Percentiles rank a stretch among this genome's conserved stretches.
phyloP scores from a whole-genome alignment of 2,888 invertebrate species.

The Eudemis profundana region DNA sequence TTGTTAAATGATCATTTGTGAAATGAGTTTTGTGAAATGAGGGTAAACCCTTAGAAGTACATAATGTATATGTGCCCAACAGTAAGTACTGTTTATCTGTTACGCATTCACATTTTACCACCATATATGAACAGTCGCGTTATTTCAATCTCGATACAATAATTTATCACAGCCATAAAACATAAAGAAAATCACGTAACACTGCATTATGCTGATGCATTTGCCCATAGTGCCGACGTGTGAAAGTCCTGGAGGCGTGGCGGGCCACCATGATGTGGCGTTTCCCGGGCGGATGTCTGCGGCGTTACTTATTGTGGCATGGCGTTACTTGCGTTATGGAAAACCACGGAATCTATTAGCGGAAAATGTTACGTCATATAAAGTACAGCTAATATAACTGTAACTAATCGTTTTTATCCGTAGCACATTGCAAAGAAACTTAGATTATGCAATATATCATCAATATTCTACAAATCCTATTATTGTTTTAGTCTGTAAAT shows the following conservation, averaged over 20 bases:
- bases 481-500: no score
- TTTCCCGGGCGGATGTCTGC: conserved; percentile 37
- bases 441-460: no score
- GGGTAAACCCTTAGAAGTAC: no score
- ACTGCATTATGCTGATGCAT: conserved; percentile 35
- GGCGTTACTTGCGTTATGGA: conserved; percentile 38
- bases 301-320: conserved; percentile 6
- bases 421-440: neutral
- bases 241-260: conserved; percentile 42
- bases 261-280: conserved; percentile 38
- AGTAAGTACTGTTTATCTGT: no score
- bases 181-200: conserved; percentile 25
- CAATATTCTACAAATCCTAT: no score
- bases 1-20: no score
- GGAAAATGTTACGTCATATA: conserved; percentile 12
- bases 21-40: no score
- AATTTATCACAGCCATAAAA: conserved; percentile 16
- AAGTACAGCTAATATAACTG: conserved; percentile 1
- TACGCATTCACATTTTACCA: neutral
- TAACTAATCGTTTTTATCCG: neutral
- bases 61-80: no score
- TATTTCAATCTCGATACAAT: neutral
- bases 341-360: conserved; percentile 15
- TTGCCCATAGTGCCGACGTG: conserved; percentile 30
- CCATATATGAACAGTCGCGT: neutral